phyloP scores from a whole-genome alignment of 2,888 invertebrate genomes.

The Cryptocephalus moraei region DNA sequence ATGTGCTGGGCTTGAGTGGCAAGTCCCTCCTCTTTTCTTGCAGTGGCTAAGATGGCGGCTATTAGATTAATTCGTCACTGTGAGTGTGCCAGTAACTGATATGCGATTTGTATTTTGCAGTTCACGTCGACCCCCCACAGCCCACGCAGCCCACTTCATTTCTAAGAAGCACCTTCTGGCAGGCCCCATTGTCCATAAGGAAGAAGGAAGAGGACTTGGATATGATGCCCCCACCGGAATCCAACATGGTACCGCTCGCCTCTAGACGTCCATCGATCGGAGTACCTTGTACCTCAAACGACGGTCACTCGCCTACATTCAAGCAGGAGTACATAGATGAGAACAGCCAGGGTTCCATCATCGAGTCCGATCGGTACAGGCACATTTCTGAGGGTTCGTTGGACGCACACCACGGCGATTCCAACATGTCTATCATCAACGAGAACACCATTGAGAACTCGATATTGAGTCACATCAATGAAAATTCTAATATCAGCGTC shows the following conservation, averaged over 20 bases:
- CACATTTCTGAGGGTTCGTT: slow-evolving; percentile 38
- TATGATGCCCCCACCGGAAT: slow-evolving; percentile 61
- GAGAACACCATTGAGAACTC: slow-evolving; percentile 40
- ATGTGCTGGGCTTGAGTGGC: slow-evolving; percentile 34
- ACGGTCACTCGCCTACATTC: slow-evolving; percentile 44
- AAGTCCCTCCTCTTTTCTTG: slow-evolving; percentile 33
- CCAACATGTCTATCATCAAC: slow-evolving; percentile 37
- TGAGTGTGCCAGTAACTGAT: slow-evolving; percentile 26
- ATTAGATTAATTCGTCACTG: slow-evolving; percentile 22
- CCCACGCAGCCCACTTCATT: slow-evolving; percentile 17
- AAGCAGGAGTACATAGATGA: slow-evolving; percentile 65
- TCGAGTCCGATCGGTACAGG: slow-evolving; percentile 32
- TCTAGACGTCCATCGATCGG: slow-evolving; percentile 49
- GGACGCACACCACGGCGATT: slow-evolving; percentile 37
- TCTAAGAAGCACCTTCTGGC: slow-evolving; percentile 26
- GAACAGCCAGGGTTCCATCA: slow-evolving; percentile 55
- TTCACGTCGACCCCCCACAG: slow-evolving; percentile 26
- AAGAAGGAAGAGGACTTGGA: slow-evolving; percentile 48
- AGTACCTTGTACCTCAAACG: slow-evolving; percentile 42
- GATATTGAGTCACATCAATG: slow-evolving; percentile 25
- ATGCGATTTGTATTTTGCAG: slow-evolving; percentile 33
- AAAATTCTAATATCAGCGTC: slow-evolving; percentile 32
- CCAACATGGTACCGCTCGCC: slow-evolving; percentile 48
- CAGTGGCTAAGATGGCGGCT: slow-evolving; percentile 38
- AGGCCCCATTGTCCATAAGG: slow-evolving; percentile 30